phyloP scores from a whole-genome alignment of 2,113 vertebrate genomes.

The Cololabis saira region DNA sequence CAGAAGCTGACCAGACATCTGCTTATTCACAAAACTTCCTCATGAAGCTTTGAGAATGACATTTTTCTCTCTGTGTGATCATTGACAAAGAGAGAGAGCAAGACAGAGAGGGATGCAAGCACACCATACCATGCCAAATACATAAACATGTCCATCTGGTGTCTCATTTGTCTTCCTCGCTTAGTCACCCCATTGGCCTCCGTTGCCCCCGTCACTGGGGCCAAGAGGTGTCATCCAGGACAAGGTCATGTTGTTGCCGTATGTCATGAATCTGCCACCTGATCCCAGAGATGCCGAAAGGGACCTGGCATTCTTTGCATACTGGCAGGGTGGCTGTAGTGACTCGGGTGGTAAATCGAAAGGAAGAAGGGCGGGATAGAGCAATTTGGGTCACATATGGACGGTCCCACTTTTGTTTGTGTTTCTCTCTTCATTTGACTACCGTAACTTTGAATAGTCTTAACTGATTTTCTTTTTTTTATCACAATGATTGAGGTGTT shows the following conservation, averaged over 20 bases:
- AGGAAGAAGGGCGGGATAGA: constrained; percentile 23
- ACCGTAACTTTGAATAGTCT: too few relatives aligned
- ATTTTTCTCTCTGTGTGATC: constrained; percentile 41
- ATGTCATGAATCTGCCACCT: constrained; percentile 72
- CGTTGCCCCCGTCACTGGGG: constrained; percentile 60
- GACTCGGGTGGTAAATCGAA: constrained; percentile 27
- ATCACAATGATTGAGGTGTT: too few relatives aligned
- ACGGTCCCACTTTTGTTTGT: too few relatives aligned
- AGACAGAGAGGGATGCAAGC: constrained; percentile 23
- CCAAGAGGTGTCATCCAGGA: constrained; percentile 61
- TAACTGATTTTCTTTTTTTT: too few relatives aligned
- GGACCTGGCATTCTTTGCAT: constrained; percentile 42
- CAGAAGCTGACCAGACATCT: constrained; percentile 16
- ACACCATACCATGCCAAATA: constrained; percentile 66
- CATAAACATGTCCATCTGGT: constrained; percentile 83
- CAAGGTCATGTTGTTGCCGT: constrained; percentile 82
- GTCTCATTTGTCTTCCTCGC: constrained; percentile 55
- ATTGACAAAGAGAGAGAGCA: constrained; percentile 38
- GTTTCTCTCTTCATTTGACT: too few relatives aligned
- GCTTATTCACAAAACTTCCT: constrained; percentile 7
- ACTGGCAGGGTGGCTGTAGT: constrained; percentile 43
- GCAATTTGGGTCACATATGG: not conserved
- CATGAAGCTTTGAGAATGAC: constrained; percentile 39
- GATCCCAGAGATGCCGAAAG: constrained; percentile 64
- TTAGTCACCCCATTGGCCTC: constrained; percentile 60